A percentile compares a stretch with the other conserved stretches of the same genome.
Conservation (phyloP, 2,888 invertebrate genomes). For the Icerya purchasi region DNA sequence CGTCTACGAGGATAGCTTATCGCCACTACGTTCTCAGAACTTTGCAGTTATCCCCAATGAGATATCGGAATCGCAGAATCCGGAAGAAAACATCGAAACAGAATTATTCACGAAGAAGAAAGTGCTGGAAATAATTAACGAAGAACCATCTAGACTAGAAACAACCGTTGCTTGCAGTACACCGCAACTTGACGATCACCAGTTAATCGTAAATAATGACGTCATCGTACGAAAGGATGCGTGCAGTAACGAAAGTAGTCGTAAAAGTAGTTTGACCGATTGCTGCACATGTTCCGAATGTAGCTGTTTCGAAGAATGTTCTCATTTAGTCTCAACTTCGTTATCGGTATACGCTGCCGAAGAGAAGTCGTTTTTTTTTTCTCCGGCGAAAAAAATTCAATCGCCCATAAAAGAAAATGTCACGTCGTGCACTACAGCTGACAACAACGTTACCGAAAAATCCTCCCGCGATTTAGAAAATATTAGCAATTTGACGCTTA, state of each 20-base stretch:
- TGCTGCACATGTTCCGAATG: neutral
- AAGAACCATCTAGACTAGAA: slow-evolving; percentile 10
- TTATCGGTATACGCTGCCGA: slow-evolving; percentile 4
- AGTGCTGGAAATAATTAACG: slow-evolving; percentile 4
- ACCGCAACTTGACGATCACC: neutral
- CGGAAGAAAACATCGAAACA: too few relatives aligned
- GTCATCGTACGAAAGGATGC: neutral
- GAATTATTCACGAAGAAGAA: slow-evolving; percentile 2
- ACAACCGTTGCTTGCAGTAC: neutral
- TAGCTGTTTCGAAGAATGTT: slow-evolving; percentile 6
- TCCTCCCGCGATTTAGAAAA: neutral
- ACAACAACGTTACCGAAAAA: neutral
- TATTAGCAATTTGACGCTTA: neutral
- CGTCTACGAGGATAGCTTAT: neutral
- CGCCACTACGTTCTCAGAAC: neutral
- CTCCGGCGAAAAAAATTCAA: neutral
- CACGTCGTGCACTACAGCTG: neutral
- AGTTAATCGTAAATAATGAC: neutral
- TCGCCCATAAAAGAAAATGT: neutral
- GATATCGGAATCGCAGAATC: neutral
- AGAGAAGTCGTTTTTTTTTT: slow-evolving; percentile 3
- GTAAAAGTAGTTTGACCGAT: neutral
- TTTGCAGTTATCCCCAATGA: neutral
- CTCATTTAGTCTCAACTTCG: slow-evolving; percentile 1
- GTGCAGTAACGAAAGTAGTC: too few relatives aligned